phyloP scores from a whole-genome alignment of 2,113 vertebrate species.

The Uria lomvia region DNA sequence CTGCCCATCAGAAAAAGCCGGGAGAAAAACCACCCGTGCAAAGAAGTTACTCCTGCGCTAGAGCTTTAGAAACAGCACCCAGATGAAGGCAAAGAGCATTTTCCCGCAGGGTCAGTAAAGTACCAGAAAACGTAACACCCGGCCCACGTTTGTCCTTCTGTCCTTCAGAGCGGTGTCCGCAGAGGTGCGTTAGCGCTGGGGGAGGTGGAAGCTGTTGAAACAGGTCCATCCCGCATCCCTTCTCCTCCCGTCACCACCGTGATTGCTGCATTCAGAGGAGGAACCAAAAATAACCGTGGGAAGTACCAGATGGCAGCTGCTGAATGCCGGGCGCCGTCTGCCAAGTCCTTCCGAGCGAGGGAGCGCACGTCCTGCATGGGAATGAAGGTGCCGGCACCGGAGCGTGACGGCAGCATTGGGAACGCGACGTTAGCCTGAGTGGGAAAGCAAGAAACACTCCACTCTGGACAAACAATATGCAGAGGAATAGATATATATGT shows the following conservation, averaged over 20 bases:
- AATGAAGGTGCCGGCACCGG: neutral
- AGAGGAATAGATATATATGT: neutral
- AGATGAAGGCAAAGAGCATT: neutral
- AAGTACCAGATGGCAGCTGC: slow-evolving; percentile 1
- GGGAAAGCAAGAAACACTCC: neutral
- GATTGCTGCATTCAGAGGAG: neutral
- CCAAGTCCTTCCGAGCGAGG: neutral
- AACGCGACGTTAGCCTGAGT: neutral
- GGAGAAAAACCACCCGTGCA: neutral
- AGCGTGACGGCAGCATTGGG: neutral
- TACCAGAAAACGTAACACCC: neutral
- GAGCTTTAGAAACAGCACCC: neutral
- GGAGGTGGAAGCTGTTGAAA: neutral
- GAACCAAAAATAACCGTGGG: neutral
- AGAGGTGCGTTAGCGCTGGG: neutral
- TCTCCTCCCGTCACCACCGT: neutral
- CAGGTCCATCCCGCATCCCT: neutral
- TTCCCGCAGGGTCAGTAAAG: neutral
- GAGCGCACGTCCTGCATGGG: accelerated
- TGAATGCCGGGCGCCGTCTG: accelerated
- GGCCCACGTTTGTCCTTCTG: accelerated
- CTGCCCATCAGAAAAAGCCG: neutral
- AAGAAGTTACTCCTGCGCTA: neutral
- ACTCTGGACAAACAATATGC: neutral
- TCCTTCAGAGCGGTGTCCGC: accelerated